Percentiles rank a stretch among this genome's conserved stretches.
These are phyloP conservation scores for Hoplias malabaricus DNA, from an alignment of 2,113 vertebrate genomes.

Conservation along the genomic window DNA sequence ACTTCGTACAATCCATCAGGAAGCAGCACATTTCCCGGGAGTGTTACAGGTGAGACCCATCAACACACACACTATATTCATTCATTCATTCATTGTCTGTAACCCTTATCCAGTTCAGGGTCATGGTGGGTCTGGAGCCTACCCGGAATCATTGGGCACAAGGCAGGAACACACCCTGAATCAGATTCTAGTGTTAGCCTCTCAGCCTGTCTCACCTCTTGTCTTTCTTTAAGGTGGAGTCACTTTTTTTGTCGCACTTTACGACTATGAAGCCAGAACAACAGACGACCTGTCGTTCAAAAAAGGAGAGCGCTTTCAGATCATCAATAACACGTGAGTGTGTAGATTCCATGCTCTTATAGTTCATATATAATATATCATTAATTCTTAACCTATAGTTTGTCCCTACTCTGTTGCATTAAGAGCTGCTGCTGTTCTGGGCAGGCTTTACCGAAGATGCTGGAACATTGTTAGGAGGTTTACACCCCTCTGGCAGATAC, in stretches of 20 bases:
- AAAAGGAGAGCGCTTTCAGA: conserved; percentile 96
- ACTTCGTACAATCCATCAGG: conserved; percentile 85
- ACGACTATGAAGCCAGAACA: conserved; percentile 95
- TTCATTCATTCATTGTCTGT: not conserved
- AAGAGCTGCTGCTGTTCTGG: too few species aligned
- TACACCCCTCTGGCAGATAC: too few species aligned
- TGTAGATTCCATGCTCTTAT: too few species aligned
- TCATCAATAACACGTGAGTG: conserved; percentile 95
- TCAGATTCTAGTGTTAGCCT: not conserved
- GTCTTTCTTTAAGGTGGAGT: conserved; percentile 80
- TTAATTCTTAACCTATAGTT: too few species aligned
- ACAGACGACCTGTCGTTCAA: conserved; percentile 95
- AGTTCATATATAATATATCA: too few species aligned
- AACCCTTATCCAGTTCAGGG: too few species aligned
- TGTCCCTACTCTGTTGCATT: too few species aligned
- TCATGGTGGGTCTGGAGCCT: too few species aligned
- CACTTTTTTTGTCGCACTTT: conserved; percentile 96
- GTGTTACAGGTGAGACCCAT: conserved; percentile 79
- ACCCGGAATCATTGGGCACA: too few species aligned
- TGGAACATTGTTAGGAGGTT: too few species aligned
- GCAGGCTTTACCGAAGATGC: too few species aligned
- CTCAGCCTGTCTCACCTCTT: conserved; percentile 14
- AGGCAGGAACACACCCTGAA: too few species aligned
- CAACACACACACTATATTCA: not conserved
- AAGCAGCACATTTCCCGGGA: conserved; percentile 84